Conservation (phyloP, 2,888 invertebrate genomes). For the Rhagonycha fulva region DNA sequence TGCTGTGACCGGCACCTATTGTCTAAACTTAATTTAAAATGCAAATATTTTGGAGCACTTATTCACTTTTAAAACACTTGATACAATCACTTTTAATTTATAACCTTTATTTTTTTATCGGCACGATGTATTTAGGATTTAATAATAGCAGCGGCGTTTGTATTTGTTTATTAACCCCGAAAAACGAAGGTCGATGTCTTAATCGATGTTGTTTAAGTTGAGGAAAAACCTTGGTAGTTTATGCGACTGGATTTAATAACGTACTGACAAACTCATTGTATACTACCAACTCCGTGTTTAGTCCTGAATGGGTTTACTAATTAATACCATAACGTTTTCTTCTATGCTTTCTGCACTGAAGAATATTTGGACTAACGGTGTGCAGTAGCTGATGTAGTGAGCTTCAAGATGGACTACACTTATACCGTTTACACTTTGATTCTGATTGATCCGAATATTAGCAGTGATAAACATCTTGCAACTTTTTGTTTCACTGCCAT, state of each 20-base stretch:
- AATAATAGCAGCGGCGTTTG: neutral
- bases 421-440: conserved; percentile 1
- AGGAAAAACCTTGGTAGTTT: conserved; percentile 18
- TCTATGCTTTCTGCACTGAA: conserved; percentile 51
- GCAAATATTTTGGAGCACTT: neutral
- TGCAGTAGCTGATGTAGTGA: conserved; percentile 16
- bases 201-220: neutral
- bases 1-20: conserved; percentile 64
- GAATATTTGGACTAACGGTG: conserved; percentile 54
- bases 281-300: conserved; percentile 28
- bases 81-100: neutral
- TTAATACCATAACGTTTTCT: conserved; percentile 51
- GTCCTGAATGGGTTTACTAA: conserved; percentile 44
- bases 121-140: neutral
- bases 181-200: neutral
- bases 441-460: conserved; percentile 9
- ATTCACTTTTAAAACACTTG: neutral
- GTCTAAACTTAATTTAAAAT: conserved; percentile 42
- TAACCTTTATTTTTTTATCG: neutral
- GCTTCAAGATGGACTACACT: conserved; percentile 5
- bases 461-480: neutral
- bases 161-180: neutral
- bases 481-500: conserved; percentile 7
- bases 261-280: conserved; percentile 35
- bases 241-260: conserved; percentile 37